Base-by-base conservation (phyloP, 2,797 vertebrate genomes). In the Fistularia tabacaria region DNA sequence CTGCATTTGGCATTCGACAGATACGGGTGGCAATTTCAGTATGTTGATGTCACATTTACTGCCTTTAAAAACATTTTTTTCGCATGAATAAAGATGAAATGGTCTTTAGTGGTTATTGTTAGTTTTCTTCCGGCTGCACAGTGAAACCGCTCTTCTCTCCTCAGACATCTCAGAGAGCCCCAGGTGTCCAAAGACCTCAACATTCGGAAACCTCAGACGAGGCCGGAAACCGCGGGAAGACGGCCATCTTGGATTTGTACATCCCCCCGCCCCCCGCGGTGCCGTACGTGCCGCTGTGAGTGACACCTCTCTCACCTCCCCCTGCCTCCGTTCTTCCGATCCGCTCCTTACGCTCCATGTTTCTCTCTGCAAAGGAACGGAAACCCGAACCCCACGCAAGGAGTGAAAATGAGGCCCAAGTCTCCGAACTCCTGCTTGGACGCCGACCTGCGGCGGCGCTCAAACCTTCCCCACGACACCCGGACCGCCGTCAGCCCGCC, bases 341-440 rank as follows among this genome's bases (percentile, higher is more conserved):
- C 25, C 25, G 5, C 25, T 25, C 25, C 25, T 25, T 5, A 25
- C 5, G 25, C 5, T 25, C 25, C 25, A 40, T 6, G 39, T 8
- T 7, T 36, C 51, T 36, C 9, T 60, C 45, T 54, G 77, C 82
- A 63, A 45, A 95, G 93, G 62, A 91, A 93, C 7, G 86, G 86
- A 48, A 88, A 47, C 76, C 66, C 52, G 3, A 48, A 74, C 42
- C 25, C 25, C 25, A 7, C 50, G 43, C 7, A 13, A 0, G 48
- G 61, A 3, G 79, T 82, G 7, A 87, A 63, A 52, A 71, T 72
- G 71, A 82, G 46, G 69, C 85, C 70, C 54, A 80, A 86, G 80
- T 98, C 95, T 44, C 94, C 94, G 0, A 96, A 95, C 81, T 95
- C 94, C 10, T 92, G 91, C 66, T 78, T 96, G 81, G 95, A 98